Conservation (phyloP, 2,797 vertebrate genomes). For the Eulemur mongoz region DNA sequence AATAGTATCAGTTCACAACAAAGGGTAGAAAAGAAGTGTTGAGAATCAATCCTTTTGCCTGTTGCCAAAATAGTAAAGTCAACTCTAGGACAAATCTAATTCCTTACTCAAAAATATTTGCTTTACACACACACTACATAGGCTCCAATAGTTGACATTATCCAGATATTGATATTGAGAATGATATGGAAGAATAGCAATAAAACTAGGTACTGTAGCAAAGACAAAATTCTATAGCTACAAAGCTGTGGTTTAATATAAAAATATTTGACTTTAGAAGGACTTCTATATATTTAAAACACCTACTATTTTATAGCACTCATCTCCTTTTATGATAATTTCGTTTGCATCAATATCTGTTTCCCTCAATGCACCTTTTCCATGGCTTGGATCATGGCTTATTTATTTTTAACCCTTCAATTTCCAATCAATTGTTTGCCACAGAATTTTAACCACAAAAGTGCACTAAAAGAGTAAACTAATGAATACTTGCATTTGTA, state of each 20-base stretch:
- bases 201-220: not conserved
- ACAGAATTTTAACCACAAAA: conserved; percentile 28
- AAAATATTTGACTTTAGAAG: not conserved
- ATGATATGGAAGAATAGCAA: not conserved
- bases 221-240: not conserved
- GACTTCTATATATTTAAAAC: not conserved
- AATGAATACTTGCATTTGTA: not conserved
- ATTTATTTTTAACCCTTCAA: not conserved
- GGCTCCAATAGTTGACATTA: not conserved
- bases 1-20: not conserved
- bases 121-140: not conserved
- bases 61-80: conserved; percentile 44
- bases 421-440: not conserved
- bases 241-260: not conserved
- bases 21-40: not conserved
- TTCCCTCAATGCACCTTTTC: not conserved
- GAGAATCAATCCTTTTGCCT: not conserved
- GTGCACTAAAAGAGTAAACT: not conserved
- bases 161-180: not conserved
- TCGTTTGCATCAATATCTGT: not conserved
- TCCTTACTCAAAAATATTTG: not conserved
- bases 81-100: not conserved
- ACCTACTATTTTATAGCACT: not conserved
- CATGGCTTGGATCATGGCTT: not conserved
- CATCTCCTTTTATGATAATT: not conserved